phyloP scores from a whole-genome alignment of 2,113 vertebrate genomes.

The Zosterops japonicus region DNA sequence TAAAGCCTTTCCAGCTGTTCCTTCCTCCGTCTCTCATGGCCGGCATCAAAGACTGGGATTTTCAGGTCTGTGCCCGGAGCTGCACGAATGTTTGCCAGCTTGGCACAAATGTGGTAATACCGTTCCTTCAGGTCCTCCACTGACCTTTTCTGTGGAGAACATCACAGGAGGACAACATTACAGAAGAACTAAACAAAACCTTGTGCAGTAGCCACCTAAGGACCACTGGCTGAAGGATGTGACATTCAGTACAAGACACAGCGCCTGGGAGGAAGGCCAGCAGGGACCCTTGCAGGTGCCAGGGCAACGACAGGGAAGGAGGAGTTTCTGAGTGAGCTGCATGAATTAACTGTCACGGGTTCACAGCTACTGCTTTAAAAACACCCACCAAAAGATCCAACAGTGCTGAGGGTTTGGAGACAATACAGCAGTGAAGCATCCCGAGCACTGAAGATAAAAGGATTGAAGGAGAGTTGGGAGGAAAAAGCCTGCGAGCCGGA shows the following conservation, averaged over 20 bases:
- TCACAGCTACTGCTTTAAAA: neutral
- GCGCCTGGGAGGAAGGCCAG: neutral
- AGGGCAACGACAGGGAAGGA: neutral
- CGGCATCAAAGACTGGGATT: conserved; percentile 94
- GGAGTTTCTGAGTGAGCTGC: neutral
- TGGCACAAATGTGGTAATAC: conserved; percentile 95
- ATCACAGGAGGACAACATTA: neutral
- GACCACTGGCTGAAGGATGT: neutral
- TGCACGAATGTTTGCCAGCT: conserved; percentile 90
- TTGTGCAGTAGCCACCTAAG: neutral
- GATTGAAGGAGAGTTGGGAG: neutral
- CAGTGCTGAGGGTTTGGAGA: neutral
- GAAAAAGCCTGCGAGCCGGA: neutral
- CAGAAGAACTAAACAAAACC: neutral
- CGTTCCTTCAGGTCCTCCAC: conserved; percentile 96
- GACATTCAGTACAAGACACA: neutral
- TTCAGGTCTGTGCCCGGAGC: conserved; percentile 91
- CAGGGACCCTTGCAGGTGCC: neutral
- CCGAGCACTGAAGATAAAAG: neutral
- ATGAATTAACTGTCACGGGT: neutral
- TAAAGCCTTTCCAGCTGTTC: conserved; percentile 96
- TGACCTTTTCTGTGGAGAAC: conserved; percentile 85
- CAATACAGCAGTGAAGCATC: neutral
- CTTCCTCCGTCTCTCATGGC: conserved; percentile 93
- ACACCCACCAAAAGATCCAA: neutral